Evolutionary conservation across 23 tunicate genomes (phyloP).

Genomic region (Halocynthia roretzi): DNA sequence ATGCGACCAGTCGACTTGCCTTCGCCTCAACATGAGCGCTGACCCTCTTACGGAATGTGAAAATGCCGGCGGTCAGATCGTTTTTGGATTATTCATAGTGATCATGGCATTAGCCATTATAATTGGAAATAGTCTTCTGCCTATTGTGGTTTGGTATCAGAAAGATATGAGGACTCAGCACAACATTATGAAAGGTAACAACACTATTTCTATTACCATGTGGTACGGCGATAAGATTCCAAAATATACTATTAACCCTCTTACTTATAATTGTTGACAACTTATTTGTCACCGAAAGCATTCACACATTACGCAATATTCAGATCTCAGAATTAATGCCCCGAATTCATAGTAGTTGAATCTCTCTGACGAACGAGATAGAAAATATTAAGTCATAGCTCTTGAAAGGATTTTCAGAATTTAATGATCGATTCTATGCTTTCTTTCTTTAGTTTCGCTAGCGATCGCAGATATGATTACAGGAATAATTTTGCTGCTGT

Average conservation of each 20-base stretch:
- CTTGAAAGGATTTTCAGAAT: too few relatives aligned
- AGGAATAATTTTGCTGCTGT: conserved; percentile 16
- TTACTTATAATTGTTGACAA: too few relatives aligned
- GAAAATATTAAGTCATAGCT: too few relatives aligned
- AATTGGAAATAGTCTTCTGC: conserved; percentile 18
- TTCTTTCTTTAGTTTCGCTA: conserved; percentile 16
- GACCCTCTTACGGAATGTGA: conserved; percentile 12
- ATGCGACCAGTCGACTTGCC: conserved; percentile 8
- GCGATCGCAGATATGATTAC: conserved; percentile 9
- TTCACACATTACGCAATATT: too few relatives aligned
- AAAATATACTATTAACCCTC: too few relatives aligned
- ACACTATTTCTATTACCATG: too few relatives aligned
- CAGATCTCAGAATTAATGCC: too few relatives aligned
- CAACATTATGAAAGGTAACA: conserved; percentile 25
- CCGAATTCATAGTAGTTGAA: too few relatives aligned
- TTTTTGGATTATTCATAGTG: conserved; percentile 1
- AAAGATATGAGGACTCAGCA: conserved; percentile 13
- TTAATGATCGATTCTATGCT: neutral
- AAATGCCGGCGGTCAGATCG: conserved; percentile 13
- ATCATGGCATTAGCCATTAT: conserved; percentile 6
- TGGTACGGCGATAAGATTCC: too few relatives aligned
- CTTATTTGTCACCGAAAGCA: too few relatives aligned
- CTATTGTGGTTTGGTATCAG: conserved; percentile 12
- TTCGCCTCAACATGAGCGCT: neutral
- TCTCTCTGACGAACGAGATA: too few relatives aligned